Evolutionary conservation across 2,797 vertebrate species (phyloP).

Genomic region (Hyperoplus lanceolatus): DNA sequence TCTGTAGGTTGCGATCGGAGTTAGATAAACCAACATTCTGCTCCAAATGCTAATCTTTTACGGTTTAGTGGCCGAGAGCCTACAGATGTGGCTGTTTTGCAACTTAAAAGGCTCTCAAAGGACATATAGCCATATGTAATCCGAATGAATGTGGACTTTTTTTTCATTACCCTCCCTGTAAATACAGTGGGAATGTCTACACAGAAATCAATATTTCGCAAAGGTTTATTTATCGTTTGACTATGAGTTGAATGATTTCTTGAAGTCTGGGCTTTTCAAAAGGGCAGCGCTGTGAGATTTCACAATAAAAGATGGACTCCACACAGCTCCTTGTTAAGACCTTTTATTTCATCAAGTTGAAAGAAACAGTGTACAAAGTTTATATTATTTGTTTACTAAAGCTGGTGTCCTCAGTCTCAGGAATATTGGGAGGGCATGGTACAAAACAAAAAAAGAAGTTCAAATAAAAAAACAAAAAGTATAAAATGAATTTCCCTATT

Average conservation of each 20-base stretch:
- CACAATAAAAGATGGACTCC: conserved; percentile 16
- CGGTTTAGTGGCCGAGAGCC: not conserved
- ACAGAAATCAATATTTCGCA: not conserved
- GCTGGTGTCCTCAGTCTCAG: conserved; percentile 85
- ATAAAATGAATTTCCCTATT: conserved; percentile 84
- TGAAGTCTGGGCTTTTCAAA: too few species aligned
- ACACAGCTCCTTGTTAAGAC: conserved; percentile 76
- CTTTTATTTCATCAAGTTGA: conserved; percentile 87
- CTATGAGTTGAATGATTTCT: not conserved
- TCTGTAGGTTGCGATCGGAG: conserved; percentile 42
- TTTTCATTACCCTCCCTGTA: too few species aligned
- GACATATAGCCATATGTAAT: not conserved
- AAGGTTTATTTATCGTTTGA: not conserved
- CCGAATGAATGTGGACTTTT: not conserved
- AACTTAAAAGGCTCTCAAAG: not conserved
- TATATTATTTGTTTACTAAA: conserved; percentile 89
- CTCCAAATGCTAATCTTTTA: not conserved
- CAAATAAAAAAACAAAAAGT: conserved; percentile 76
- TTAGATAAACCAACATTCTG: conserved; percentile 18
- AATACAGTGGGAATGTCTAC: not conserved
- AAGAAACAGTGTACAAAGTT: conserved; percentile 87
- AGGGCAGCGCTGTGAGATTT: conserved; percentile 3
- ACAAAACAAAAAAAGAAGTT: conserved; percentile 72
- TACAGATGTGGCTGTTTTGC: not conserved
- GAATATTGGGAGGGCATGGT: conserved; percentile 75